Conservation (phyloP, 2,113 vertebrate genomes). For the Malurus alboscapulatus region DNA sequence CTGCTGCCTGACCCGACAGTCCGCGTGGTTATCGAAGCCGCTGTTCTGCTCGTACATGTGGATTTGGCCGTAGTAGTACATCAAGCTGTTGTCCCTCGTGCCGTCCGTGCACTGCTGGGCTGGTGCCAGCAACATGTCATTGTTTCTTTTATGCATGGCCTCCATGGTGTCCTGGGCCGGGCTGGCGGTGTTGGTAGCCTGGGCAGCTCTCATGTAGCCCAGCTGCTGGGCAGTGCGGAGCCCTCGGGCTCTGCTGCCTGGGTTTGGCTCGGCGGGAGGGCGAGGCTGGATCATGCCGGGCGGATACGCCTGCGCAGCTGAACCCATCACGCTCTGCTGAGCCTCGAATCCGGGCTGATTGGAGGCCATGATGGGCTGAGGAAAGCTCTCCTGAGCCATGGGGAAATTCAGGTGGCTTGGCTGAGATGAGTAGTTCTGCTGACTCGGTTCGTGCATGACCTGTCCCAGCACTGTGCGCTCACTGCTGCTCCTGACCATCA, state of each 20-base stretch:
- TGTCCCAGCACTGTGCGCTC: constrained; percentile 64
- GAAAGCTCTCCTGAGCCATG: constrained; percentile 71
- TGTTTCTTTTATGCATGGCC: constrained; percentile 78
- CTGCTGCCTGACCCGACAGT: constrained; percentile 71
- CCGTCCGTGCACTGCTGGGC: constrained; percentile 46
- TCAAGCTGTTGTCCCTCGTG: constrained; percentile 69
- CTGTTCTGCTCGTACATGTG: constrained; percentile 86
- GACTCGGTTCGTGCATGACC: constrained; percentile 38
- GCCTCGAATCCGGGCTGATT: constrained; percentile 75
- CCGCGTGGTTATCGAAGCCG: constrained; percentile 68
- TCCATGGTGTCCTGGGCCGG: constrained; percentile 74
- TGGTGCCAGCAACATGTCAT: constrained; percentile 35
- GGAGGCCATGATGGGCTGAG: constrained; percentile 65
- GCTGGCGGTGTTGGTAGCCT: constrained; percentile 53
- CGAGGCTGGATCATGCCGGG: constrained; percentile 82
- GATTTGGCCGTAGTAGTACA: constrained; percentile 89
- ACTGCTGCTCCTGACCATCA: constrained; percentile 62
- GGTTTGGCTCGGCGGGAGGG: constrained; percentile 83
- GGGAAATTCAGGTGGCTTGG: constrained; percentile 57
- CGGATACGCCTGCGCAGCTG: constrained; percentile 30
- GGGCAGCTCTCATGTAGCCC: constrained; percentile 75
- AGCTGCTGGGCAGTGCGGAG: constrained; percentile 74
- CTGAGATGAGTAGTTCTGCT: constrained; percentile 81
- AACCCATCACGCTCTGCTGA: constrained; percentile 65
- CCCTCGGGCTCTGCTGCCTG: constrained; percentile 70